phyloP scores from a whole-genome alignment of 1,140 invertebrate species.

The Notospermus geniculatus region DNA sequence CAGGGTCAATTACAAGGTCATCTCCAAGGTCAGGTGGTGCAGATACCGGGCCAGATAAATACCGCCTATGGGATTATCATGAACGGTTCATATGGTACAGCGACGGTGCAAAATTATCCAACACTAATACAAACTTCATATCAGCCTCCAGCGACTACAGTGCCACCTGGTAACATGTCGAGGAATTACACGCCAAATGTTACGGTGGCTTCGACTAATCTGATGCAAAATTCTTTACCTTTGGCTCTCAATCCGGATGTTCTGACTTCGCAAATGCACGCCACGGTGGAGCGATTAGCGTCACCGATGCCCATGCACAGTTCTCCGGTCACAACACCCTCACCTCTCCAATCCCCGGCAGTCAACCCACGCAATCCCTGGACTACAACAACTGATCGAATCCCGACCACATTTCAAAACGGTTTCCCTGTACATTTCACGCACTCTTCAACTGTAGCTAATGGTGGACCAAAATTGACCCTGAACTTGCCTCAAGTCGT shows the following conservation, averaged over 20 bases:
- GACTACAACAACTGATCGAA: neutral
- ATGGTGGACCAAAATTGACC: too few species aligned
- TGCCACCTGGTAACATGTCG: neutral
- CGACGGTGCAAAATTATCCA: neutral
- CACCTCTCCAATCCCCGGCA: neutral
- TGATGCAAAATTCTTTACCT: too few species aligned
- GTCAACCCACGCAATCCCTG: neutral
- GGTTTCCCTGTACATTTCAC: too few species aligned
- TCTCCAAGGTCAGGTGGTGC: conserved; percentile 4
- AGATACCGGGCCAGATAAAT: neutral
- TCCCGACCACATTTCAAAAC: too few species aligned
- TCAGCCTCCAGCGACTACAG: neutral
- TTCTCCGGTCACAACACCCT: neutral
- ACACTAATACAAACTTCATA: neutral
- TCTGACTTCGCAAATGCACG: neutral
- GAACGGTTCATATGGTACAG: neutral
- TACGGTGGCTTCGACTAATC: too few species aligned
- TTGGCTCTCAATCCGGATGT: neutral
- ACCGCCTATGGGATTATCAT: neutral
- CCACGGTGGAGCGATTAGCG: neutral
- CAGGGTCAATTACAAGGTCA: conserved; percentile 4
- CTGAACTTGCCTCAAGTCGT: too few species aligned
- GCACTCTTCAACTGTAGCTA: too few species aligned
- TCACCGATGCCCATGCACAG: neutral
- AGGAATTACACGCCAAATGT: too few species aligned